Evolutionary conservation across 2,113 vertebrate species (phyloP).

Genomic region (Neodontobutis hainanensis): DNA sequence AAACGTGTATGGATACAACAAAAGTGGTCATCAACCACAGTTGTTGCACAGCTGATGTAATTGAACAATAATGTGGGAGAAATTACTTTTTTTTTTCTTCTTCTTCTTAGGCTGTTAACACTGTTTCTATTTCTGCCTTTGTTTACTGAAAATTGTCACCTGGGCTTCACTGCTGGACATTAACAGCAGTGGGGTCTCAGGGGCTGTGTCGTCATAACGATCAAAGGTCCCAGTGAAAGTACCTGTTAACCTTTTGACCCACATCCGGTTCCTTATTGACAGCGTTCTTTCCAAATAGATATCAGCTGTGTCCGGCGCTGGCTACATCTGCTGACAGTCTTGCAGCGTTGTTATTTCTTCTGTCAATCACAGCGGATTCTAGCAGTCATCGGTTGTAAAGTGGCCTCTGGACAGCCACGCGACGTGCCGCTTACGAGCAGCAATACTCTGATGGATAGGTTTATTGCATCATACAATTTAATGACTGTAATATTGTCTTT

Average conservation of each 20-base stretch:
- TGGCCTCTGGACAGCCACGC: conserved; percentile 17
- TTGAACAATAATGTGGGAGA: no score
- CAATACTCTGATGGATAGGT: background rate
- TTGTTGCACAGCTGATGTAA: no score
- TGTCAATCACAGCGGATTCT: conserved; percentile 10
- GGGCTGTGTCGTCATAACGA: background rate
- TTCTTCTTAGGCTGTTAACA: no score
- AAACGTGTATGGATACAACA: no score
- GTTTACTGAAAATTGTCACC: conserved; percentile 5
- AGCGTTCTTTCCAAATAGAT: background rate
- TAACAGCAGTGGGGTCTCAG: background rate
- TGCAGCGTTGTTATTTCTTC: conserved; percentile 2
- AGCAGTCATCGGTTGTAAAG: conserved; percentile 31
- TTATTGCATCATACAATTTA: background rate
- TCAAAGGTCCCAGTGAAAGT: background rate
- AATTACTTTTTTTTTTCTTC: no score
- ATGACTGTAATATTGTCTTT: background rate
- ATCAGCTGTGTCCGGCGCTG: conserved; percentile 8
- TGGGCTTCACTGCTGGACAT: background rate
- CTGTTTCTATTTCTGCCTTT: background rate
- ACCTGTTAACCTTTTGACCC: background rate
- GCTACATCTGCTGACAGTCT: conserved; percentile 14
- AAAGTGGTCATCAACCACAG: no score
- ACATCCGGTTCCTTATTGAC: background rate
- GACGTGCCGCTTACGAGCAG: conserved; percentile 22